These are phyloP conservation scores for Mus minutoides DNA, from an alignment of 2,797 vertebrate genomes.

Conservation along the genomic window DNA sequence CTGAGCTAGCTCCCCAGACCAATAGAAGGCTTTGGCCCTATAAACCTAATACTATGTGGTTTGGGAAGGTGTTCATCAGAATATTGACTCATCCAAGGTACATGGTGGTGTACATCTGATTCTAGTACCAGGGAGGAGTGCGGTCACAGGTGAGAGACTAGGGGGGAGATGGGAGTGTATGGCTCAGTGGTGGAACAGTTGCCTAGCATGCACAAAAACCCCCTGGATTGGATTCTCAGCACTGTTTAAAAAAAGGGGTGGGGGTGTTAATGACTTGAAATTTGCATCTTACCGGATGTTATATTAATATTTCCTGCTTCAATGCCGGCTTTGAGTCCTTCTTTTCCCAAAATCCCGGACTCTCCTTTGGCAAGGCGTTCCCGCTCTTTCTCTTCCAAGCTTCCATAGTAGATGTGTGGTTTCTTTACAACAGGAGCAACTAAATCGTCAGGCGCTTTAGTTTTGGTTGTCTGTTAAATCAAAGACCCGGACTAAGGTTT, in stretches of 20 bases:
- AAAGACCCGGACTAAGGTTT: background rate
- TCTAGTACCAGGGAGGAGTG: too few relatives aligned
- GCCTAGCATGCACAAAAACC: background rate
- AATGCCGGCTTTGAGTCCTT: constrained; percentile 93
- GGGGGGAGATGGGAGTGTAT: background rate
- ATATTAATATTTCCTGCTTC: constrained; percentile 97
- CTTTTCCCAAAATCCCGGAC: constrained; percentile 82
- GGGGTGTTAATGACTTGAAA: background rate
- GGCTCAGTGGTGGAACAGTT: background rate
- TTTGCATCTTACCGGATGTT: constrained; percentile 90
- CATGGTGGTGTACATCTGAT: background rate
- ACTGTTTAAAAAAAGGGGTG: background rate
- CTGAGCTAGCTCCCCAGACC: background rate
- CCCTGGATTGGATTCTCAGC: too few relatives aligned
- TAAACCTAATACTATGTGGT: background rate
- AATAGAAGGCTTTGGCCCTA: background rate
- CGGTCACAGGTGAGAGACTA: background rate
- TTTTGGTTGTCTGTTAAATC: constrained; percentile 83
- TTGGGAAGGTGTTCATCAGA: constrained; percentile 7
- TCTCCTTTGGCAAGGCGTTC: constrained; percentile 92
- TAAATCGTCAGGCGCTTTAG: constrained; percentile 90
- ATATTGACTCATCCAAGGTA: background rate
- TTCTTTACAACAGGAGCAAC: constrained; percentile 90
- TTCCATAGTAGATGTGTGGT: constrained; percentile 95
- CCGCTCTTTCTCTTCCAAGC: constrained; percentile 96